phyloP scores from a whole-genome alignment of 2,888 invertebrate species.

The Noctua pronuba region DNA sequence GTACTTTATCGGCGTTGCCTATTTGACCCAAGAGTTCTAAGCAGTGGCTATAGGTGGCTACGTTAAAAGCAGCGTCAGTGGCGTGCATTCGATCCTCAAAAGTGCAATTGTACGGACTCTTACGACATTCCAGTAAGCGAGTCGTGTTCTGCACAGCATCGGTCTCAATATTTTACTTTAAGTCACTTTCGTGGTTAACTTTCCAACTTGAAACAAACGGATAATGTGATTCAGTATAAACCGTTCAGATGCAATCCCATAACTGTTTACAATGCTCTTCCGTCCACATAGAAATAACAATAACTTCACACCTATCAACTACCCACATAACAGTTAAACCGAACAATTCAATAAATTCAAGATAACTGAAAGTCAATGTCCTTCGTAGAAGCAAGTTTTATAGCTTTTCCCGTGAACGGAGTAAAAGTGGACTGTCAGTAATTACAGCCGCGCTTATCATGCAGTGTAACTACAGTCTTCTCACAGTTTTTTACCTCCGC shows the following conservation, averaged over 20 bases:
- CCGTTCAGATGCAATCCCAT: background rate
- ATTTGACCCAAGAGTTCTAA: background rate
- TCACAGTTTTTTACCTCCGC: background rate
- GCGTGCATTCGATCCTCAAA: background rate
- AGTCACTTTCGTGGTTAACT: background rate
- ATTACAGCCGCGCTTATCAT: conserved; percentile 54
- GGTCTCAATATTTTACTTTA: background rate
- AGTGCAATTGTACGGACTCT: background rate
- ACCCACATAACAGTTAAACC: conserved; percentile 30
- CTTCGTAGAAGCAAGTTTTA: conserved; percentile 38
- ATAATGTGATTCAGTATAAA: background rate
- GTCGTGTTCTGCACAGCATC: background rate
- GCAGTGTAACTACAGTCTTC: conserved; percentile 14
- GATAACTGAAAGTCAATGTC: conserved; percentile 44
- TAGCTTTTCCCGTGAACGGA: conserved; percentile 37
- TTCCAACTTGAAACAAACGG: background rate
- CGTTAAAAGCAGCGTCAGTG: background rate
- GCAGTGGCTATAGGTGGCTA: background rate
- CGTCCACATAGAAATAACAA: conserved; percentile 12
- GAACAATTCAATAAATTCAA: conserved; percentile 46
- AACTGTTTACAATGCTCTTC: background rate
- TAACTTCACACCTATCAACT: conserved; percentile 28
- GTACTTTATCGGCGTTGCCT: background rate
- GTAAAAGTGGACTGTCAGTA: conserved; percentile 44
- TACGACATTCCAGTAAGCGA: background rate